Evolutionary conservation across 2,113 vertebrate genomes (phyloP).

Genomic region (Gorsachius goisagi): DNA sequence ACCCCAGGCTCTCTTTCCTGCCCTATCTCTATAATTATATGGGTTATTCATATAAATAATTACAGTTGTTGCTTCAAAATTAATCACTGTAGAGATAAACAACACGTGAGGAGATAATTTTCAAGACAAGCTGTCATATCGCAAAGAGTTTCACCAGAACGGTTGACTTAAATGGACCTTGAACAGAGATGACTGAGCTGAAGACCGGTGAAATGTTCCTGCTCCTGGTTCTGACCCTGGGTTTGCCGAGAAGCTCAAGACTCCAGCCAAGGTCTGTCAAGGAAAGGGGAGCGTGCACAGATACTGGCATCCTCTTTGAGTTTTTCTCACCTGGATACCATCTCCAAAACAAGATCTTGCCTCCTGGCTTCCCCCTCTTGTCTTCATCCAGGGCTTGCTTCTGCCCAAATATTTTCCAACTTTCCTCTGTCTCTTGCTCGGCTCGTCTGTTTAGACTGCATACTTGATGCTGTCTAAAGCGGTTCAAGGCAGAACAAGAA

Average conservation of each 20-base stretch:
- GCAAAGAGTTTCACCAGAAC: not conserved
- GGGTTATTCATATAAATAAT: not conserved
- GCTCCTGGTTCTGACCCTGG: not conserved
- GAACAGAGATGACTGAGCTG: not conserved
- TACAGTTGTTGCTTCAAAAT: not conserved
- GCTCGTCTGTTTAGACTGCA: not conserved
- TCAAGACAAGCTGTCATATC: not conserved
- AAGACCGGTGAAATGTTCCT: not conserved
- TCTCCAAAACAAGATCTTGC: not conserved
- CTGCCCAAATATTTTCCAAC: not conserved
- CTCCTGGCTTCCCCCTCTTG: not conserved
- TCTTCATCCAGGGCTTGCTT: not conserved
- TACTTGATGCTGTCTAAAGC: not conserved
- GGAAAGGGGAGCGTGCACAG: not conserved
- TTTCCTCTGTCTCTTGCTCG: not conserved
- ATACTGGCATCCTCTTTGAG: not conserved
- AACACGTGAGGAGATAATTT: not conserved
- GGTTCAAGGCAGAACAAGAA: not conserved
- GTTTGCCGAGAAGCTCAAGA: not conserved
- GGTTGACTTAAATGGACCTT: not conserved
- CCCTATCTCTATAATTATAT: not conserved
- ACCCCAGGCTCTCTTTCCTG: not conserved
- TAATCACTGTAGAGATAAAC: not conserved
- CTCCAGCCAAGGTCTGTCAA: not conserved
- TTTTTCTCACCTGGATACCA: not conserved